Evolutionary conservation across 37 sponge, comb jelly and placozoan species (phyloP), one percentile per base, ranked within the genome.

Genomic region (Tethya wilhelma): DNA sequence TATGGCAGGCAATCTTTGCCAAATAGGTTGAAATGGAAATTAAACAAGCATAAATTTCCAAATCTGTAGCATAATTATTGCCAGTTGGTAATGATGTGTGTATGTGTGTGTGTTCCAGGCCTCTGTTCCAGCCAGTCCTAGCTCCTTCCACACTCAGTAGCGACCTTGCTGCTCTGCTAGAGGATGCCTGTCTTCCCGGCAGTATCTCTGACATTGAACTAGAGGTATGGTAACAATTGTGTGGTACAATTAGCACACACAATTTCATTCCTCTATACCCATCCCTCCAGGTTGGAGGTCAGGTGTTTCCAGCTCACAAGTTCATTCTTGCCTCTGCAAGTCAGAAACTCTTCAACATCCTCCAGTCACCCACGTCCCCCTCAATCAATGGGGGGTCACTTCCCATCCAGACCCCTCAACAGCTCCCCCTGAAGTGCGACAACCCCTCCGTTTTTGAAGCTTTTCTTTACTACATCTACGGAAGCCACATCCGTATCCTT

Each of bases 391-490:
- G 8, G 31, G 41, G 22, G 25, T 71, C 14, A 12, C 5, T 17
- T 68, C 68, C n/a, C 12, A 37, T 46, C 1, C 4, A 11, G 44
- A 28, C 58, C 17, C 44, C 58, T 40, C 42, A 40, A 4, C 56
- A 32, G 34, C 58, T 78, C 0, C 6, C 14, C 6, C 41, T 40
- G 37, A 34, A 42, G 22, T 66, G 66, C 43, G 34, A 78, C 37
- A 44, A 78, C 29, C 66, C 56, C n/a, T 17, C 20, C 38, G 46
- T 78, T 7, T 45, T 79, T 34, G 63, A 63, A 14, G 71, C 71
- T 30, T 78, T 86, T 42, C 57, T 86, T 2, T 73, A 72, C 63
- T 78, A 78, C 39, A 31, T 86, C 12, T 86, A 86, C 62, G 86
- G 86, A 4, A 68, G 64, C 2, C 67, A 73, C 30, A 74, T 83